Base-by-base conservation (phyloP, 1,140 invertebrate species). In the Drosophila watanabei region DNA sequence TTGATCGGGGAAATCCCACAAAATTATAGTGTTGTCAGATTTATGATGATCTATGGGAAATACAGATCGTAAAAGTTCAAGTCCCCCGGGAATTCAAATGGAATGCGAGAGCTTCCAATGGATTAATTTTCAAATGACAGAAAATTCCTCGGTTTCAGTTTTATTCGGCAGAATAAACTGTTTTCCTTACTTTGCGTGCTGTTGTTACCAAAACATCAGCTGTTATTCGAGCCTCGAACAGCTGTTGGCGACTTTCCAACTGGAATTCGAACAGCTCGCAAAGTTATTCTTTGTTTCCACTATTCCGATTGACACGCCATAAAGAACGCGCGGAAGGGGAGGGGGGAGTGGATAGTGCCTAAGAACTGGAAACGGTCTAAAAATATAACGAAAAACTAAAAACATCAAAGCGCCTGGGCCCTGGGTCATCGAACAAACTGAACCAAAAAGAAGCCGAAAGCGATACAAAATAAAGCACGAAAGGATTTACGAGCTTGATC, bases 401-500 rank as follows among this genome's bases (percentile, higher is more conserved):
- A 88, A 88, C 85, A 81, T 89, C 78, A 89, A 85, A 89, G 82
- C 72, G 73, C 60, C 54, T 56, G 51, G 51, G 51, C 51, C 51
- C 32, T 20, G 54, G 58, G 73, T 10, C 68, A 46, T 56, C 28
- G 54, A 73, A 68, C 35, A 49, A 66, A 39, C 43, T 37, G 41
- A 71, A 46, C 39, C 41, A 69, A 49, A 69, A 69, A 35, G 37
- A 48, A 30, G 16, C 51, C 69, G 69, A 57, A 46, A 62, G 61
- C 58, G 79, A 73, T 75, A 79, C 60, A 70, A 60, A 62, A 73
- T 71, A 60, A 79, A 52, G 84, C 85, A 89, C 85, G 81, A 90
- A 88, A 89, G 85, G 85, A 88, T 88, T 88, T 88, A 88, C 85
- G 85, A 88, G 86, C 86, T 85, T 89, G 81, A 88, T 88, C 86